These are phyloP conservation scores for Athene cunicularia DNA, from an alignment of 2,113 vertebrate species.

Conservation along the genomic window DNA sequence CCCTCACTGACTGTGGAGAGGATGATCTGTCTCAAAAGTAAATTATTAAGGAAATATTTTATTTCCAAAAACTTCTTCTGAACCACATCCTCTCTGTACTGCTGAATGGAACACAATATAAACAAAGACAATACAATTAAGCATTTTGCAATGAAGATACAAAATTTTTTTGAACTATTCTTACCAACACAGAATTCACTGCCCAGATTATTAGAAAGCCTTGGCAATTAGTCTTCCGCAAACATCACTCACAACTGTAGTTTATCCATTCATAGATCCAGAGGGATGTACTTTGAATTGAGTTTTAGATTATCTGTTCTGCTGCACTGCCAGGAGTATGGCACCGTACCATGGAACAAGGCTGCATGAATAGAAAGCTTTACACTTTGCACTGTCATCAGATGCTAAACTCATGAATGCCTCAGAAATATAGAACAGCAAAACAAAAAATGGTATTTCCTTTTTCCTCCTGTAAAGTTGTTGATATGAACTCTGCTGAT, in stretches of 20 bases:
- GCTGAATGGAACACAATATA: background rate
- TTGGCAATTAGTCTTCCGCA: background rate
- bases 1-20: background rate
- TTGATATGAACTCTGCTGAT: background rate
- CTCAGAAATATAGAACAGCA: rapidly evolving
- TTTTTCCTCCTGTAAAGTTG: background rate
- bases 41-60: background rate
- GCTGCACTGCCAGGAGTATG: background rate
- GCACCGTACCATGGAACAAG: rapidly evolving
- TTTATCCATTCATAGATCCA: background rate
- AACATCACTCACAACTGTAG: background rate
- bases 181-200: background rate
- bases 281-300: background rate
- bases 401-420: background rate
- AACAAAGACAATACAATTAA: background rate
- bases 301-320: background rate
- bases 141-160: background rate
- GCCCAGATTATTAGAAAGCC: background rate
- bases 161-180: background rate
- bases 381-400: background rate
- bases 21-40: background rate
- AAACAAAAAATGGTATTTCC: background rate
- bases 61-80: background rate
- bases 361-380: background rate
- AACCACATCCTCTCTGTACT: background rate